Conservation (phyloP, 2,797 vertebrate genomes). For the Peromyscus melanophrys region DNA sequence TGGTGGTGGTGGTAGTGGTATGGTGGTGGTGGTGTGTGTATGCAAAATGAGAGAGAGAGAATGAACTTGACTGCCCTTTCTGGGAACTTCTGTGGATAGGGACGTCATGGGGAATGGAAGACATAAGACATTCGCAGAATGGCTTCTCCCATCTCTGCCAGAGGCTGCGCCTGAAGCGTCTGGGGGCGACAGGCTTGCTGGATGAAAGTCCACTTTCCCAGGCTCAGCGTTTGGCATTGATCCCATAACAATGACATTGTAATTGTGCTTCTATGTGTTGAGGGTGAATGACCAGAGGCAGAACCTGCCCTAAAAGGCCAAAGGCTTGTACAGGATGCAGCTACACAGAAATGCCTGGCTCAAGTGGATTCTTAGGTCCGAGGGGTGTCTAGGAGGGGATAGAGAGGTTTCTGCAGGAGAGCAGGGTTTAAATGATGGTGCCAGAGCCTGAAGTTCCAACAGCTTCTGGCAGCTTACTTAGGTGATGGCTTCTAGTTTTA, state of each 20-base stretch:
- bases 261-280: neutral
- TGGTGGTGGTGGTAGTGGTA: neutral
- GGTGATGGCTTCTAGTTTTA: neutral
- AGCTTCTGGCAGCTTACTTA: neutral
- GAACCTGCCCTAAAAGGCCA: neutral
- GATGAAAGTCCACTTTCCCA: neutral
- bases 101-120: fast-evolving
- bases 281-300: neutral
- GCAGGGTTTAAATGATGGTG: neutral
- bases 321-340: neutral
- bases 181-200: neutral
- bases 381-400: too few species aligned
- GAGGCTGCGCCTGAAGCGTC: neutral
- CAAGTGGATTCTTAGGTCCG: neutral
- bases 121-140: neutral
- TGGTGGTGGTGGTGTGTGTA: neutral
- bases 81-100: neutral
- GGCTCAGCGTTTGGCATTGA: neutral
- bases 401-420: neutral
- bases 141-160: neutral
- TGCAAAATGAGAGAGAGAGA: neutral
- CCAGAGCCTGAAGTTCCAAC: neutral
- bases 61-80: neutral
- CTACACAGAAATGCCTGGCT: neutral
- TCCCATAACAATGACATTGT: neutral